phyloP scores from a whole-genome alignment of 2,113 vertebrate genomes.

The Apodemus sylvaticus region DNA sequence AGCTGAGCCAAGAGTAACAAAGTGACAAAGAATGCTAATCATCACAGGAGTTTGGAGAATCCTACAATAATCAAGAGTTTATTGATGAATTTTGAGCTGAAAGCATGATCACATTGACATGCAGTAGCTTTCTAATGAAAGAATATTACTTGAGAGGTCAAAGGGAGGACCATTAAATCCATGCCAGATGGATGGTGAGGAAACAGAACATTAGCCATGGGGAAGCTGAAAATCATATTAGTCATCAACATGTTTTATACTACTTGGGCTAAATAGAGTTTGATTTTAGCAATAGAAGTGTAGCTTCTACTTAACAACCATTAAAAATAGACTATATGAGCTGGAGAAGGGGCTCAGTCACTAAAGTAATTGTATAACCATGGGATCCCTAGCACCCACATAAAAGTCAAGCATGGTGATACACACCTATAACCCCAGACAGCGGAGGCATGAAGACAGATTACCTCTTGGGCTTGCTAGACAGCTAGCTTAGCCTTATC shows the following conservation, averaged over 20 bases:
- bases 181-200: slow-evolving; percentile 20
- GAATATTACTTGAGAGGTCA: not conserved
- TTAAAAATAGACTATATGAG: not conserved
- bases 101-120: not conserved
- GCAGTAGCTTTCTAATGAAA: not conserved
- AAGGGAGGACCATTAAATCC: not conserved
- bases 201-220: not conserved
- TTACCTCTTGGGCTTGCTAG: not conserved
- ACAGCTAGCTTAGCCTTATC: not conserved
- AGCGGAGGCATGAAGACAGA: not conserved
- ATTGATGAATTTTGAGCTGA: slow-evolving; percentile 34
- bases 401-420: not conserved
- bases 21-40: not conserved
- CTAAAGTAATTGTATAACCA: not conserved
- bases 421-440: not conserved
- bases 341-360: not conserved
- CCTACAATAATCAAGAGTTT: not conserved
- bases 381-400: not conserved
- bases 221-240: slow-evolving; percentile 34
- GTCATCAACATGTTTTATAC: not conserved
- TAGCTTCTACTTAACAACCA: not conserved
- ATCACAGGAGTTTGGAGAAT: not conserved
- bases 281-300: not conserved
- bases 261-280: slow-evolving; percentile 30
- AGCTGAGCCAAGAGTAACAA: slow-evolving; percentile 3